Percentiles rank a stretch among this genome's conserved stretches.
Conservation (phyloP, 2,888 invertebrate species). For the Lasioglossum zephyrum region DNA sequence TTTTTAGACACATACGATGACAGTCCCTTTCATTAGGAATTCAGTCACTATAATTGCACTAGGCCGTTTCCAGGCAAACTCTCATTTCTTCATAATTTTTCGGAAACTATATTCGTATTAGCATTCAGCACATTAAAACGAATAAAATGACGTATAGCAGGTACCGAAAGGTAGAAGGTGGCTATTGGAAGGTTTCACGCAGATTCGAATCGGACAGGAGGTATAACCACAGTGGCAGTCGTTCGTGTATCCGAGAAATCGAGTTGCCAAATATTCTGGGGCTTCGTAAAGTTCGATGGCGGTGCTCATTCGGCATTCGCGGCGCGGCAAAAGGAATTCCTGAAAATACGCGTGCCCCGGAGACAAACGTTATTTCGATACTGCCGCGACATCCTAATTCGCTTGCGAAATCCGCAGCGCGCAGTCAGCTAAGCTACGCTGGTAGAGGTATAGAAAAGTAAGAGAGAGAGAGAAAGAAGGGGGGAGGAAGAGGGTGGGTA, state of each 20-base stretch:
- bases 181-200: not conserved
- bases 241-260: slow-evolving; percentile 34
- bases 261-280: slow-evolving; percentile 57
- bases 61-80: not conserved
- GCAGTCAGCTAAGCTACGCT: slow-evolving; percentile 10
- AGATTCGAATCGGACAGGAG: not conserved
- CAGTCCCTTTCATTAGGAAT: too few species aligned
- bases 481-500: slow-evolving; percentile 13
- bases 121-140: too few species aligned
- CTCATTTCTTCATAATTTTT: not conserved
- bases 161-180: not conserved
- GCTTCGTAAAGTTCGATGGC: slow-evolving; percentile 34
- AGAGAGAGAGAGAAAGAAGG: not conserved
- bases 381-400: slow-evolving; percentile 70
- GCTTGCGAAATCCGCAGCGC: slow-evolving; percentile 47
- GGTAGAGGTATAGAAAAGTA: not conserved
- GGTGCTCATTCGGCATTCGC: slow-evolving; percentile 58
- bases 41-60: too few species aligned
- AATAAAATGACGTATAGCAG: not conserved
- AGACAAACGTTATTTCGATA: slow-evolving; percentile 70
- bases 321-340: slow-evolving; percentile 38
- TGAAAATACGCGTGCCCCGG: slow-evolving; percentile 51
- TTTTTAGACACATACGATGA: too few species aligned
- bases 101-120: not conserved
- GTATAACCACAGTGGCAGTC: not conserved